These are phyloP conservation scores for Mesitornis unicolor DNA, from an alignment of 2,113 vertebrate genomes.

Conservation along the genomic window DNA sequence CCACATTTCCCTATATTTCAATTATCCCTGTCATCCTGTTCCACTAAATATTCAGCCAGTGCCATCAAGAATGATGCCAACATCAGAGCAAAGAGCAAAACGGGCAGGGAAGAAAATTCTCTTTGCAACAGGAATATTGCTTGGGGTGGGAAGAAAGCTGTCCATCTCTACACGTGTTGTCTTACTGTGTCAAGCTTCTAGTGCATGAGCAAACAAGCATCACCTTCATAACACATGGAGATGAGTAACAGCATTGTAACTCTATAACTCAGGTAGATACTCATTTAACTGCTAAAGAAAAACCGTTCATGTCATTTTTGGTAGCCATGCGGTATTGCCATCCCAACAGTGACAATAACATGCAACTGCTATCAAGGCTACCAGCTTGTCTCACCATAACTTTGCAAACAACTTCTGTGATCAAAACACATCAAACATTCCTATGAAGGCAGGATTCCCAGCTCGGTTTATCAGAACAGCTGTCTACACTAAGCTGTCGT, in stretches of 20 bases:
- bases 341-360: not conserved
- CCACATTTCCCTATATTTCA: not conserved
- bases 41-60: not conserved
- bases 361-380: not conserved
- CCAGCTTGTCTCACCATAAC: not conserved
- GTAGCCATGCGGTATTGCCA: not conserved
- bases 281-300: not conserved
- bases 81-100: not conserved
- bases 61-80: not conserved
- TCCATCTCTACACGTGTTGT: not conserved
- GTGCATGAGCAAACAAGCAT: not conserved
- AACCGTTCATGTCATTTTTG: not conserved
- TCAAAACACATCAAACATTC: conserved; percentile 21
- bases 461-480: conserved; percentile 41
- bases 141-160: not conserved
- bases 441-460: conserved; percentile 2
- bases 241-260: not conserved
- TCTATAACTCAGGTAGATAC: not conserved
- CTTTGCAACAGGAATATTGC: not conserved
- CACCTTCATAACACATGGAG: not conserved
- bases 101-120: not conserved
- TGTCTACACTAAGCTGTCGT: not conserved
- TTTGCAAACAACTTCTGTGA: conserved; percentile 19
- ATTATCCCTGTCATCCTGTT: not conserved
- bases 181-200: not conserved